Evolutionary conservation across 2,113 vertebrate genomes (phyloP).

Genomic region (pig (Sus scrofa)): T2T-Sscrofa CM000820.6:20828501-20829000

Average conservation of each 20-base stretch:
- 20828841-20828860: not conserved
- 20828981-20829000: not conserved
- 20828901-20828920: not conserved
- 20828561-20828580: not conserved
- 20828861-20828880: not conserved
- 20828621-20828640: not conserved
- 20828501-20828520: not conserved
- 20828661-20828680: not conserved
- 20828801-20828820: not conserved
- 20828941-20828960: not conserved
- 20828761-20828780: not conserved
- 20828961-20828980: not conserved
- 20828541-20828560: not conserved
- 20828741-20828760: not conserved
- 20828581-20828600: not conserved
- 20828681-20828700: not conserved
- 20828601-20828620: not conserved
- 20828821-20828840: conserved; percentile 32
- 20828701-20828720: not conserved
- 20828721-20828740: not conserved
- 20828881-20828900: not conserved
- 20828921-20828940: not conserved
- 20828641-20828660: not conserved
- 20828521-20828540: not conserved
- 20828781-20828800: not conserved